phyloP scores from a whole-genome alignment of 2,113 vertebrate species.

The Plotosus lineatus region DNA sequence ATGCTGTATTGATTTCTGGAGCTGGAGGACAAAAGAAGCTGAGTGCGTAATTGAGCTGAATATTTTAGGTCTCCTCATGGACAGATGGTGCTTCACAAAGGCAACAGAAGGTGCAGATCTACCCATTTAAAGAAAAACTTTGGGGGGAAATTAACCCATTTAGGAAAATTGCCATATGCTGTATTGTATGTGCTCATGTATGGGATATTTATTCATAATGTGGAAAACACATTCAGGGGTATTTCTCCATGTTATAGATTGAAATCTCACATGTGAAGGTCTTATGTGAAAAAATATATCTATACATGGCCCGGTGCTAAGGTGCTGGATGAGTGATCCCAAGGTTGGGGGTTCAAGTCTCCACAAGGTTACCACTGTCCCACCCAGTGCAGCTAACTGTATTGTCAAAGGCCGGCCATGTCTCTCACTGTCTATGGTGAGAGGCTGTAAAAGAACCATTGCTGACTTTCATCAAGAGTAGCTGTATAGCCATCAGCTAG shows the following conservation, averaged over 20 bases:
- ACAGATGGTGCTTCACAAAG: constrained; percentile 45
- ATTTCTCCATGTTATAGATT: not conserved
- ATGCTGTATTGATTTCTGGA: constrained; percentile 37
- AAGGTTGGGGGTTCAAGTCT: too few species aligned
- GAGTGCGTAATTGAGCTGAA: constrained; percentile 29
- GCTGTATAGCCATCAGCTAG: too few species aligned
- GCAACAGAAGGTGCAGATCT: not conserved
- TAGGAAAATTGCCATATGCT: not conserved
- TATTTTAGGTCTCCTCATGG: not conserved
- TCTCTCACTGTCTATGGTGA: too few species aligned
- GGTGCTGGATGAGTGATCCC: too few species aligned
- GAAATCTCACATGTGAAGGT: not conserved
- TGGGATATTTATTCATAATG: not conserved
- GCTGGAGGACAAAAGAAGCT: constrained; percentile 36
- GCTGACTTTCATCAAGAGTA: too few species aligned
- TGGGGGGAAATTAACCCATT: not conserved
- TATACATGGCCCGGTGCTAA: too few species aligned
- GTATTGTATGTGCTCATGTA: not conserved
- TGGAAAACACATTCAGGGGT: not conserved
- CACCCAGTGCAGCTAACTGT: too few species aligned
- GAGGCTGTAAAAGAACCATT: too few species aligned
- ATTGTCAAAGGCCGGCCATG: too few species aligned
- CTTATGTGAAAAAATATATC: not conserved
- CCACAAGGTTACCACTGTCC: too few species aligned
- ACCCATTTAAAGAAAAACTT: not conserved